phyloP scores from a whole-genome alignment of 2,113 vertebrate species.

The Colius striatus region DNA sequence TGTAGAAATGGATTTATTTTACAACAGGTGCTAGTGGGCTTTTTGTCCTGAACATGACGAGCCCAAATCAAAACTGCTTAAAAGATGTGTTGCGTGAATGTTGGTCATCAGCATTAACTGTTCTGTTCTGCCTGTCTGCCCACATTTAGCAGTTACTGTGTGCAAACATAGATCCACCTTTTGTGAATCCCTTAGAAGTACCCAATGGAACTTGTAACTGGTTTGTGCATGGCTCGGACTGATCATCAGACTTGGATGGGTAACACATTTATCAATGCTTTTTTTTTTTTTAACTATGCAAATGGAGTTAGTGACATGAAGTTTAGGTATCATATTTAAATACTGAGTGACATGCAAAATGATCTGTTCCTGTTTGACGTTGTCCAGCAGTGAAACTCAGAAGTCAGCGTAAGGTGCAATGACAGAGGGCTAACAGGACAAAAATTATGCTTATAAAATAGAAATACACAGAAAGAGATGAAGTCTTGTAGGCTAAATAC shows the following conservation, averaged over 20 bases:
- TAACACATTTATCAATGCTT: not conserved
- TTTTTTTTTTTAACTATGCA: not conserved
- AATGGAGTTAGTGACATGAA: not conserved
- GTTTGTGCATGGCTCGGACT: not conserved
- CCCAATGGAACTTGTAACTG: fast-evolving
- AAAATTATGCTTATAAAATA: not conserved
- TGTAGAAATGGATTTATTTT: not conserved
- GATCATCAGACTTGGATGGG: not conserved
- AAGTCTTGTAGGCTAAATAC: not conserved
- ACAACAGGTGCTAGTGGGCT: not conserved
- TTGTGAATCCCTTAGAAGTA: not conserved
- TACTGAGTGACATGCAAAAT: not conserved
- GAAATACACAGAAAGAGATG: not conserved
- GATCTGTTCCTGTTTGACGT: not conserved
- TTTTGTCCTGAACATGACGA: not conserved
- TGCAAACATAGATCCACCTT: not conserved
- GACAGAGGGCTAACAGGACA: not conserved
- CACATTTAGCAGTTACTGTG: not conserved
- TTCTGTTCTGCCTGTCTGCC: not conserved
- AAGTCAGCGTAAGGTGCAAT: not conserved
- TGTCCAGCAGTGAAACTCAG: not conserved
- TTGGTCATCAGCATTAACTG: not conserved
- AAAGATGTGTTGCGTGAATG: not conserved
- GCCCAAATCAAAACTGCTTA: not conserved
- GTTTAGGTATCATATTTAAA: not conserved